phyloP scores from a whole-genome alignment of 2,797 vertebrate species.

The Uromys caudimaculatus region DNA sequence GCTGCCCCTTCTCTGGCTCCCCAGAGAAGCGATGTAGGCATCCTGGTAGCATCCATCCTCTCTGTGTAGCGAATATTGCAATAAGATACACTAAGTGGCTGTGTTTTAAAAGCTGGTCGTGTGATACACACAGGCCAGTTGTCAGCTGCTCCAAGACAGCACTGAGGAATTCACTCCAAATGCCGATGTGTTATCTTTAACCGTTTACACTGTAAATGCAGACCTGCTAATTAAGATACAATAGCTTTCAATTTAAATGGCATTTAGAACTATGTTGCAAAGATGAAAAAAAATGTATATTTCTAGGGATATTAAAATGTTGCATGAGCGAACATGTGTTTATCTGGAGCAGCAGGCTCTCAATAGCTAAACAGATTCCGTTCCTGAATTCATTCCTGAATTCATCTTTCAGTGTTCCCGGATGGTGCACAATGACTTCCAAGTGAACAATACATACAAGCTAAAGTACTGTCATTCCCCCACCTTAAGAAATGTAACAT shows the following conservation, averaged over 20 bases:
- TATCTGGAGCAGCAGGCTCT: not conserved
- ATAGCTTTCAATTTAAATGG: slow-evolving; percentile 59
- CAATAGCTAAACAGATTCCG: not conserved
- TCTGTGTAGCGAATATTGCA: not conserved
- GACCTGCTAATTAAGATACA: slow-evolving; percentile 6
- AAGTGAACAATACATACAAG: not conserved
- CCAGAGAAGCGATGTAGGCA: not conserved
- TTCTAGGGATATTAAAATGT: slow-evolving; percentile 53
- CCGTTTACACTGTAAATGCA: not conserved
- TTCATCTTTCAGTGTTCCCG: slow-evolving; percentile 37
- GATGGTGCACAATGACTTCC: slow-evolving; percentile 22
- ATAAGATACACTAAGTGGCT: not conserved
- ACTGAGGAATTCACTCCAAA: not conserved
- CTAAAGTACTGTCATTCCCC: slow-evolving; percentile 16
- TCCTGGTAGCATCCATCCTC: not conserved
- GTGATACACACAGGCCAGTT: not conserved
- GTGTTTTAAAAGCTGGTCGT: not conserved
- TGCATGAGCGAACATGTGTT: not conserved
- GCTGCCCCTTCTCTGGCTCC: not conserved
- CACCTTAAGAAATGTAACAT: slow-evolving; percentile 26
- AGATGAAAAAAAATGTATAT: slow-evolving; percentile 42
- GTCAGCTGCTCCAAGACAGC: not conserved
- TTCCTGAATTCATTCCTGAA: not conserved
- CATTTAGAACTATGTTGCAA: slow-evolving; percentile 22
- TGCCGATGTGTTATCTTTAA: not conserved